Percentiles rank a stretch among this genome's conserved stretches.
phyloP scores from a whole-genome alignment of 2,797 vertebrate species.

The Sebastes umbrosus region DNA sequence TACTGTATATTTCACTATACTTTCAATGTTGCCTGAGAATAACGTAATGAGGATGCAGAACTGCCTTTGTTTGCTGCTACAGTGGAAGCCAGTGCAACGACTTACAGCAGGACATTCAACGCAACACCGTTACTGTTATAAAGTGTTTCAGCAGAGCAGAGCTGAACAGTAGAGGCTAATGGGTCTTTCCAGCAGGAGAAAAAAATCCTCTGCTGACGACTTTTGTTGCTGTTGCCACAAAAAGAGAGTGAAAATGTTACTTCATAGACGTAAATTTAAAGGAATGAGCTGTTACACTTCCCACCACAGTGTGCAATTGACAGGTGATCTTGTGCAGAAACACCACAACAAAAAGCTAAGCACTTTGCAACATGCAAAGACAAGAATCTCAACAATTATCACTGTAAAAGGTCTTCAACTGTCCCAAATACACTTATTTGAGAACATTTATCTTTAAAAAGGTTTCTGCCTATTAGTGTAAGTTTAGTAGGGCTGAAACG shows the following conservation, averaged over 20 bases:
- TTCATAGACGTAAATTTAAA: neutral
- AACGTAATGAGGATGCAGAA: neutral
- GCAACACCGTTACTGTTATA: neutral
- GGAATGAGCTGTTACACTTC: neutral
- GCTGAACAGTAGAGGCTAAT: neutral
- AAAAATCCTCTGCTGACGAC: neutral
- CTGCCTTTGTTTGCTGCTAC: neutral
- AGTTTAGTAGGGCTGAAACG: neutral
- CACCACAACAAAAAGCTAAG: neutral
- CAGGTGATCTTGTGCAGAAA: neutral
- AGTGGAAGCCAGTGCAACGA: neutral
- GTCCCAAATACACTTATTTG: neutral
- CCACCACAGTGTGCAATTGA: neutral
- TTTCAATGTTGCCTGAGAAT: neutral
- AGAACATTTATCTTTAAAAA: neutral
- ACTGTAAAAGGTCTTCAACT: neutral
- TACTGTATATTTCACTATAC: neutral
- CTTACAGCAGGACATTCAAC: neutral
- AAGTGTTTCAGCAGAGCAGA: neutral
- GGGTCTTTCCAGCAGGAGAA: neutral
- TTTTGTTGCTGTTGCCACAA: neutral
- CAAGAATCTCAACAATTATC: neutral
- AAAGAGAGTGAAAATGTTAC: neutral
- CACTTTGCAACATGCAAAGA: neutral
- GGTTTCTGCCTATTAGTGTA: accelerated